A percentile compares a stretch with the other conserved stretches of the same genome.
These are phyloP conservation scores for Anthrax anthrax DNA, from an alignment of 2,888 invertebrate genomes.

Conservation along the genomic window DNA sequence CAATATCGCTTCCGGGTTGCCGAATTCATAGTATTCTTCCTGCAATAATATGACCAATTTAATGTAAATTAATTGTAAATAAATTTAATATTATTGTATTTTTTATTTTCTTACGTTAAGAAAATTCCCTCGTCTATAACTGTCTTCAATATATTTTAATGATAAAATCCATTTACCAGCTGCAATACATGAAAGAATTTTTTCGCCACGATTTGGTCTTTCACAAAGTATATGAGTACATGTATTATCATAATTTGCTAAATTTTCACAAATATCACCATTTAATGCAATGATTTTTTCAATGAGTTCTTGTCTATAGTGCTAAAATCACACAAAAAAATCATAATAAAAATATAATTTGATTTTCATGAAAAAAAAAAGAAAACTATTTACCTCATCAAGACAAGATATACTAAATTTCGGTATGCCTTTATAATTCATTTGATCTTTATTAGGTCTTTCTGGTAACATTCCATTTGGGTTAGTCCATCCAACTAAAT, in stretches of 20 bases:
- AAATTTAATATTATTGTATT: not conserved
- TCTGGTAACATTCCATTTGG: slow-evolving; percentile 29
- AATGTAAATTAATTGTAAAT: slow-evolving; percentile 1
- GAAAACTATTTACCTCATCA: slow-evolving; percentile 15
- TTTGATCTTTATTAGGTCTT: slow-evolving; percentile 13
- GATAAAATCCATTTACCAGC: slow-evolving; percentile 84
- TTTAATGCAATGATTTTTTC: slow-evolving; percentile 9
- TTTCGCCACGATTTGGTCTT: slow-evolving; percentile 68
- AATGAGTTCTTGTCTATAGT: slow-evolving; percentile 2
- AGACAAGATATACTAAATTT: slow-evolving; percentile 30
- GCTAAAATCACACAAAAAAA: not conserved
- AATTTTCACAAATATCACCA: slow-evolving; percentile 23
- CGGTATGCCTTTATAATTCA: slow-evolving; percentile 24
- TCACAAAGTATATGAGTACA: slow-evolving; percentile 67
- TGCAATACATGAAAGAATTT: slow-evolving; percentile 72
- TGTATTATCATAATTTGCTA: slow-evolving; percentile 40
- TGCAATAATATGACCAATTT: slow-evolving; percentile 23
- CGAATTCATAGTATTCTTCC: slow-evolving; percentile 79
- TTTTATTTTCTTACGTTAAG: not conserved
- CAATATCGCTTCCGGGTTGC: slow-evolving; percentile 48
- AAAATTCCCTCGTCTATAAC: slow-evolving; percentile 27
- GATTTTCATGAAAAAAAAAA: not conserved
- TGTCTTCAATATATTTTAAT: slow-evolving; percentile 57
- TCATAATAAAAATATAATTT: too few species aligned
- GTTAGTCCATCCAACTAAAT: slow-evolving; percentile 62